These are phyloP conservation scores for Latrodectus geometricus DNA, from an alignment of 1,140 invertebrate genomes.

Conservation along the genomic window DNA sequence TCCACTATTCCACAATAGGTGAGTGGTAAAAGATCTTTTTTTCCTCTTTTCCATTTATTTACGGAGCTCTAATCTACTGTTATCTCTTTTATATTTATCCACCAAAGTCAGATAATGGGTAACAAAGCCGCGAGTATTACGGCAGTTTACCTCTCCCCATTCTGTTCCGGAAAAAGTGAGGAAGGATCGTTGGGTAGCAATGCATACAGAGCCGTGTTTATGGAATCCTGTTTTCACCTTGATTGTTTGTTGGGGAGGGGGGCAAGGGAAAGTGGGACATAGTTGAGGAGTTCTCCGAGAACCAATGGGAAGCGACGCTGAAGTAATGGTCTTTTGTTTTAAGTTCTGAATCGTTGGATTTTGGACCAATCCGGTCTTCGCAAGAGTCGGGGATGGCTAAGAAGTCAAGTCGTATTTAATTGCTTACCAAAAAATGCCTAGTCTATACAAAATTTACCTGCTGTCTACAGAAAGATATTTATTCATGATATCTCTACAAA, in stretches of 20 bases:
- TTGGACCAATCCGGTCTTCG: constrained; percentile 19
- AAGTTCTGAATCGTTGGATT: constrained; percentile 45
- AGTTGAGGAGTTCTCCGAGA: neutral
- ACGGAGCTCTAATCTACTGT: constrained; percentile 47
- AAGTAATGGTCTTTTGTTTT: constrained; percentile 58
- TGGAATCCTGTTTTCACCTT: neutral
- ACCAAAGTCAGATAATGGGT: constrained; percentile 4
- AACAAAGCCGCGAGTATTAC: constrained; percentile 31
- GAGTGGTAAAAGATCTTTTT: neutral
- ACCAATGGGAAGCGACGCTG: constrained; percentile 39
- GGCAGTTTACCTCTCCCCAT: constrained; percentile 15
- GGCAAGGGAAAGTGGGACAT: constrained; percentile 4
- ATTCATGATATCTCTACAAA: too few species aligned
- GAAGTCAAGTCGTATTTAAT: too few species aligned
- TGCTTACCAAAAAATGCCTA: too few species aligned
- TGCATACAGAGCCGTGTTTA: neutral
- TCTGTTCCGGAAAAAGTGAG: neutral
- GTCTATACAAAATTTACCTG: too few species aligned
- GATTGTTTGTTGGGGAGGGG: neutral
- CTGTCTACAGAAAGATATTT: too few species aligned
- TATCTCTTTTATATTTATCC: constrained; percentile 55
- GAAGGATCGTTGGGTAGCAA: neutral
- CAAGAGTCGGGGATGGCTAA: too few species aligned
- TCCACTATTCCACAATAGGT: constrained; percentile 30
- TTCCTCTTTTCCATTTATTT: constrained; percentile 18